phyloP scores from a whole-genome alignment of 2,888 invertebrate genomes.

The Lagria hirta region DNA sequence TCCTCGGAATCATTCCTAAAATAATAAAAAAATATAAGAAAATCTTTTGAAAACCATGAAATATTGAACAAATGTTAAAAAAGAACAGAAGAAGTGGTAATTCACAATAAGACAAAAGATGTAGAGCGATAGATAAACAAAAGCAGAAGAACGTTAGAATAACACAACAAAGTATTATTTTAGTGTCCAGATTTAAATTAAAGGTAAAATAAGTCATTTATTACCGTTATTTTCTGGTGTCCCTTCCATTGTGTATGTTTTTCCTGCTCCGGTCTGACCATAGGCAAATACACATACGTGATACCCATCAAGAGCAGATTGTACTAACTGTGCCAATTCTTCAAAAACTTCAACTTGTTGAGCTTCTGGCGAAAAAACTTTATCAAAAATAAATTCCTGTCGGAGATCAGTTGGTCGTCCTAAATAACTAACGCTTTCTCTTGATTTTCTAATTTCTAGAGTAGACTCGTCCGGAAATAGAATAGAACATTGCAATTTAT shows the following conservation, averaged over 20 bases:
- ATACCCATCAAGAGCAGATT: conserved; percentile 85
- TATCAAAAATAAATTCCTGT: conserved; percentile 78
- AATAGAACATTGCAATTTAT: conserved; percentile 58
- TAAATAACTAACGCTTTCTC: conserved; percentile 40
- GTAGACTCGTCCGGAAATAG: conserved; percentile 63
- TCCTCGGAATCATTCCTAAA: conserved; percentile 80
- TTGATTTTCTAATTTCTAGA: conserved; percentile 61
- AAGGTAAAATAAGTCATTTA: conserved; percentile 11
- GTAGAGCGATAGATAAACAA: too few relatives aligned
- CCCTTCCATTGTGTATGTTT: conserved; percentile 91
- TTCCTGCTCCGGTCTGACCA: conserved; percentile 89
- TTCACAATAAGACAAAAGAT: too few relatives aligned
- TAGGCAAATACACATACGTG: conserved; percentile 92
- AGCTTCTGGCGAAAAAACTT: conserved; percentile 74
- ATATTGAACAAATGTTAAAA: too few relatives aligned
- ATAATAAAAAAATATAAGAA: conserved; percentile 10
- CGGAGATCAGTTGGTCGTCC: conserved; percentile 56
- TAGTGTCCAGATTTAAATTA: too few relatives aligned
- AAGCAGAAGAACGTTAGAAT: too few relatives aligned
- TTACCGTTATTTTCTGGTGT: conserved; percentile 28
- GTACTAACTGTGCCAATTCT: conserved; percentile 81
- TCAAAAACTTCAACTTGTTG: conserved; percentile 79
- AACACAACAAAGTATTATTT: too few relatives aligned
- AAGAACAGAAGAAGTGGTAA: too few relatives aligned
- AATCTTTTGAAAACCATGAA: too few relatives aligned